Evolutionary conservation across 2,797 vertebrate species (phyloP), one percentile per base, ranked within the genome.

Genomic region (Helicolenus hilgendorfi): DNA sequence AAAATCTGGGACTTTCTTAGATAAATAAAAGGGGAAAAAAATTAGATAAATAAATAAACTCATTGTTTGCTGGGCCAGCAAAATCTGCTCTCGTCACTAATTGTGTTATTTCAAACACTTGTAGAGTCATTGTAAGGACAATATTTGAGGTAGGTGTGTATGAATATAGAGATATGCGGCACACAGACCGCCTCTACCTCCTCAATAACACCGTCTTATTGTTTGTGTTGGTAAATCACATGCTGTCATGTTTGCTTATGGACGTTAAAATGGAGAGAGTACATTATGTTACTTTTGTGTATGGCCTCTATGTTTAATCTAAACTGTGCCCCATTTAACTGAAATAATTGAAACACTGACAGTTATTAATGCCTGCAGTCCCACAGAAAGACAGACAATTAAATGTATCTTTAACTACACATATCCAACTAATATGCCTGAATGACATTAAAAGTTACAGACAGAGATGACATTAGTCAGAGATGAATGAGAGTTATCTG

Each of bases 221-320:
- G 79, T 55, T 83, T 80, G 35, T 69, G 55, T 29, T 55, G 29
- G 33, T 56, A 58, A 76, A 79, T 77, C 29, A 86, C 35, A 90
- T 77, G 73, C 72, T 81, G 78, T 77, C 68, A 77, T 29, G 72
- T 77, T 63, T 58, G 49, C 60, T 45, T 59, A 83, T 49, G 77
- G 58, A 69, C 13, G 3, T 24, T 36, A 35, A 84, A 80, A 55
- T 18, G 29, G 38, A 79, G 15, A 56, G 27, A 69, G 53, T 13
- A 13, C 11, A 79, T 55, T 55, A 49, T 74, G 27, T 80, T 76
- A 38, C 22, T 20, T 69, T 64, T 72, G 27, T 71, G 14, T 58
- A 24, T 53, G 31, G 58, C 38, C 18, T 58, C 7, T 67, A 41
- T 45, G 6, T 74, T 62, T 70, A 77, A 79, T 84, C 35, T 31